A percentile compares a stretch with the other conserved stretches of the same genome.
Evolutionary conservation across 2,888 invertebrate genomes (phyloP).

Genomic region (Scaeva pyrastri): DNA sequence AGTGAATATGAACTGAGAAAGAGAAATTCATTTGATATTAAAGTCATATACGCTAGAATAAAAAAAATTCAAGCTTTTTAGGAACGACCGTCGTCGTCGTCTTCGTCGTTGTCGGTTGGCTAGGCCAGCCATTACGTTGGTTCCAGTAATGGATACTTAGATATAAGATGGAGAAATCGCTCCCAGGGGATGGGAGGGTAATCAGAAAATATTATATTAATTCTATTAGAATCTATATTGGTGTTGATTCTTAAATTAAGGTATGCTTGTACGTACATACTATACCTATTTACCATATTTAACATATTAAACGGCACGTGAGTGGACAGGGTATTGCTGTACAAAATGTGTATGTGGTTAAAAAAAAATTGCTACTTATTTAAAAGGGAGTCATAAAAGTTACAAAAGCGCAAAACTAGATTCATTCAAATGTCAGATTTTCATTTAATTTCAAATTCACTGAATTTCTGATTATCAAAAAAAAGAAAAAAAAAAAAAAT

Average conservation of each 20-base stretch:
- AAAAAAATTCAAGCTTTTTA: constrained; percentile 30
- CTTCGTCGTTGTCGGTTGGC: neutral
- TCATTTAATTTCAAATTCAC: no score
- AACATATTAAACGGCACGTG: constrained; percentile 41
- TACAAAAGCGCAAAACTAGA: no score
- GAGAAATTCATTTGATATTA: constrained; percentile 29
- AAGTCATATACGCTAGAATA: constrained; percentile 3
- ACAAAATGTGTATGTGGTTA: no score
- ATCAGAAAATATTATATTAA: constrained; percentile 51
- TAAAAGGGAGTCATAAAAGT: no score
- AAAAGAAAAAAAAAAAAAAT: no score
- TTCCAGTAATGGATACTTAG: constrained; percentile 50
- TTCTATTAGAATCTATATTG: constrained; percentile 59
- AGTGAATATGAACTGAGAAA: constrained; percentile 32
- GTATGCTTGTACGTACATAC: neutral
- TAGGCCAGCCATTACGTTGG: constrained; percentile 58
- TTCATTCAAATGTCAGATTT: no score
- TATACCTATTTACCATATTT: constrained; percentile 18
- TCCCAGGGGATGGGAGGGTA: neutral
- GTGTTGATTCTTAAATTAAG: constrained; percentile 40
- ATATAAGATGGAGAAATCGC: constrained; percentile 12
- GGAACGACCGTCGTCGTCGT: neutral
- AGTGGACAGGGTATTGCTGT: constrained; percentile 49
- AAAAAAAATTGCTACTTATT: no score
- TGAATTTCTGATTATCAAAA: no score